phyloP scores from a whole-genome alignment of 2,113 vertebrate species.

The Cinclus cinclus region DNA sequence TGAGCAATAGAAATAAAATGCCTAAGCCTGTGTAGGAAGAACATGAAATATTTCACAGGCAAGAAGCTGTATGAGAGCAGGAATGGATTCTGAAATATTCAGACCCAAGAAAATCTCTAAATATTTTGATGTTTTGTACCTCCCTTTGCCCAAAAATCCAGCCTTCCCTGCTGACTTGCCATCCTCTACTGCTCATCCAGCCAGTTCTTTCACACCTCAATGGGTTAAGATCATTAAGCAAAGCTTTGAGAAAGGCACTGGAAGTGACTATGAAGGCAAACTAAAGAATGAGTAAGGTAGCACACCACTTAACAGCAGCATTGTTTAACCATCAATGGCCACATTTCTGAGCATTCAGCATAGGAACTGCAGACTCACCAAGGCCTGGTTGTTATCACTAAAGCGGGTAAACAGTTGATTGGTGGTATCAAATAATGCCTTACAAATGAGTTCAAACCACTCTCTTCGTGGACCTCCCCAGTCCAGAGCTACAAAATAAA shows the following conservation, averaged over 20 bases:
- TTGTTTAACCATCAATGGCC: background rate
- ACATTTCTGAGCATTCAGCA: background rate
- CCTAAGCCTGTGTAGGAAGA: background rate
- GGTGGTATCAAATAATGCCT: constrained; percentile 93
- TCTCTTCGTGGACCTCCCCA: constrained; percentile 97
- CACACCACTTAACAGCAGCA: background rate
- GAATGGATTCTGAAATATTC: background rate
- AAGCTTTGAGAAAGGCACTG: background rate
- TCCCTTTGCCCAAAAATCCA: background rate
- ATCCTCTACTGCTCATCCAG: background rate
- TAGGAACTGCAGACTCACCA: constrained; percentile 76
- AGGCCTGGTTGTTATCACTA: constrained; percentile 95
- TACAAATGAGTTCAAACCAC: constrained; percentile 97
- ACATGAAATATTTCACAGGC: background rate
- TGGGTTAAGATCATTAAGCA: background rate
- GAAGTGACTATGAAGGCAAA: background rate
- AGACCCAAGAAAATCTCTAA: background rate
- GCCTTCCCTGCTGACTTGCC: background rate
- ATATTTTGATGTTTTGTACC: background rate
- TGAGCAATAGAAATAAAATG: background rate
- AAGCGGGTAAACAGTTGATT: constrained; percentile 94
- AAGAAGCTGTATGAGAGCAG: background rate
- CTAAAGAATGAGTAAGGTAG: background rate
- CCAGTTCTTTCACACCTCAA: background rate
- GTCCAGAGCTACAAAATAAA: constrained; percentile 85